These are phyloP conservation scores for Asobara japonica DNA, from an alignment of 1,140 invertebrate genomes.

Conservation along the genomic window DNA sequence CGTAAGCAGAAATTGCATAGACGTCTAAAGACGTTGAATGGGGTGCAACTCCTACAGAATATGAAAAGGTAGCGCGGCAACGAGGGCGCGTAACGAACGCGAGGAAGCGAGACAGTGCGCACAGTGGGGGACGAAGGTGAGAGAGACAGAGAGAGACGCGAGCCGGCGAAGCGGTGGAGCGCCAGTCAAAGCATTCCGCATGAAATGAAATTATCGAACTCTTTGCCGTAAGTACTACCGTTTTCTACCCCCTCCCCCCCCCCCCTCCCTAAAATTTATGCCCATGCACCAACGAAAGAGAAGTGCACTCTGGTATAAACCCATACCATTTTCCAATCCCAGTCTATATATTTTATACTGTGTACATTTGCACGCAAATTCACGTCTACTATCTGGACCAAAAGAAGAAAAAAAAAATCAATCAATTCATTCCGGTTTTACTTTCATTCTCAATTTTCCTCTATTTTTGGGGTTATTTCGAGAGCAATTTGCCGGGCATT, in stretches of 20 bases:
- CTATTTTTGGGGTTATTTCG: neutral
- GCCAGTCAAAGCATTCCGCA: conserved; percentile 4
- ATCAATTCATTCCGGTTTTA: neutral
- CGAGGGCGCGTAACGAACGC: too few relatives aligned
- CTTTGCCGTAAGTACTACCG: conserved; percentile 6
- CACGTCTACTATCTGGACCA: neutral
- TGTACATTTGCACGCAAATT: conserved; percentile 7
- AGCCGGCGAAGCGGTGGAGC: neutral
- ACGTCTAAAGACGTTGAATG: conserved; percentile 1
- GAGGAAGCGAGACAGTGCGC: too few relatives aligned
- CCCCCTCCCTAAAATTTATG: neutral
- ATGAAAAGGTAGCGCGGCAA: neutral
- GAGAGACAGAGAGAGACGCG: neutral
- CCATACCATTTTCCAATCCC: conserved; percentile 4
- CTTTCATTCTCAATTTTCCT: neutral
- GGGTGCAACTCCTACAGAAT: neutral
- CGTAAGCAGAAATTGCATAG: conserved; percentile 9
- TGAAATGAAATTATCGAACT: conserved; percentile 13
- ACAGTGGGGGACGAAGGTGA: neutral
- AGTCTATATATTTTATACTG: conserved; percentile 6
- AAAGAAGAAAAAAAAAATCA: neutral
- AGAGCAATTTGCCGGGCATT: neutral
- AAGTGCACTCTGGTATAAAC: conserved; percentile 4
- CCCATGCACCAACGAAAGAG: neutral
- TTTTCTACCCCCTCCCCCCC: too few relatives aligned